These are phyloP conservation scores for Agrenia bidenticulata DNA, from an alignment of 2,888 invertebrate genomes.

Conservation along the genomic window DNA sequence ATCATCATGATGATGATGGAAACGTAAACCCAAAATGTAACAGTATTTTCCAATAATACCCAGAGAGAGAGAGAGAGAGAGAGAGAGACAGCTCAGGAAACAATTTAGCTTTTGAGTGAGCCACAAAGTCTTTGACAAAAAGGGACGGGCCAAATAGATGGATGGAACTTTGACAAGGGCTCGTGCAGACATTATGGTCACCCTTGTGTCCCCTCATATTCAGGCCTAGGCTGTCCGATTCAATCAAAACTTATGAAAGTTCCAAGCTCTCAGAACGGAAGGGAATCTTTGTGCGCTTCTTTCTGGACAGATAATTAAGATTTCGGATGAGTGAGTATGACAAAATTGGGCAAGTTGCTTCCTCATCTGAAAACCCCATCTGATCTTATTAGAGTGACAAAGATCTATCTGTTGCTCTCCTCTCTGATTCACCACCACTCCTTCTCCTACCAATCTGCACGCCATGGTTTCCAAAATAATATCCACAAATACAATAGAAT, in stretches of 20 bases:
- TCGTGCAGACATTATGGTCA: no score
- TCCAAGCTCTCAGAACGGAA: neutral
- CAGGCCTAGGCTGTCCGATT: no score
- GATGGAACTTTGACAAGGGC: neutral
- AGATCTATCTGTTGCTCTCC: constrained; percentile 4
- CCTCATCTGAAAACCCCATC: constrained; percentile 10
- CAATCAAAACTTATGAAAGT: no score
- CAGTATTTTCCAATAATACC: no score
- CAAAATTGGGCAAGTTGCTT: constrained; percentile 9
- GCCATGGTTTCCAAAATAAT: no score
- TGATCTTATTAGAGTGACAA: constrained; percentile 3
- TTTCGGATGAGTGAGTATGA: constrained; percentile 8
- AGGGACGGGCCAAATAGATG: constrained; percentile 6
- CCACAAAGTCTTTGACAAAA: constrained; percentile 12
- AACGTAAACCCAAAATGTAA: no score
- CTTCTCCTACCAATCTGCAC: no score
- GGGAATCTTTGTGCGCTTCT: constrained; percentile 8
- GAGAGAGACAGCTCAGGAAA: neutral
- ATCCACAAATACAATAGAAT: no score
- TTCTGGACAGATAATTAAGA: constrained; percentile 9
- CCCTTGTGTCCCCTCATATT: no score
- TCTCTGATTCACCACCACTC: no score
- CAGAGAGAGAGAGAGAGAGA: neutral
- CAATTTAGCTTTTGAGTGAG: constrained; percentile 12
- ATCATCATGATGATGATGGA: no score